Evolutionary conservation across 2,113 vertebrate genomes (phyloP), one percentile per base, ranked within the genome.

Genomic region (Epinephelus fuscoguttatus): DNA sequence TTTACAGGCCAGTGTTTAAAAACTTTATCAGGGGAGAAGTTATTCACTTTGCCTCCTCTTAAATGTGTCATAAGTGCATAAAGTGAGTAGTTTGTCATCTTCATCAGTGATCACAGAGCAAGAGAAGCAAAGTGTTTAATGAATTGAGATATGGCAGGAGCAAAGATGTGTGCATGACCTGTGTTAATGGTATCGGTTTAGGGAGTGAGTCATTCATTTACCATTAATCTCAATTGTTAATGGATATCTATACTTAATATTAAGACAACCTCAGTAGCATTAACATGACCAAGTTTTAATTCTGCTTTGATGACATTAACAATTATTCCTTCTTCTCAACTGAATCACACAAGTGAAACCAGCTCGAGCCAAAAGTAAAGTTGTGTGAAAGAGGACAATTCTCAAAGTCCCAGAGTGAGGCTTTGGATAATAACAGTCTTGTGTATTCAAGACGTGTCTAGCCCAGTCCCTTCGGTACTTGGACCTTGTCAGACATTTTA

Each of bases 401-500:
- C 14, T 72, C 47, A 63, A 62, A 63, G 55, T 53, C 6, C 21
- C 60, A 14, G 33, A 55, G 47, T 42, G 53, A 64, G 18, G 37
- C 33, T 85, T 66, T 21, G 80, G 47, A 76, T 86, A 83, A 84
- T 61, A 80, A 62, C 70, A 74, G 71, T 69, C 49, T 82, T 80
- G 52, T 72, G 78, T 76, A 85, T 90, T 84, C 69, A 80, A 6
- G 69, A 62, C 47, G 40, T 47, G 81, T 83, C 37, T 53, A 19
- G 49, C 53, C 10, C 3, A 40, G 45, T 87, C 74, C 74, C 55
- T 50, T 70, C 3, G 0, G 63, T 52, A n/a, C 49, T 53, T n/a
- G 19, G 74, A 61, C 70, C 68, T 50, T 78, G 86, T 85, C 73
- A 80, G 64, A 78, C 52, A 19, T 62, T 80, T 84, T 75, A 78